Conservation (phyloP, 1,140 invertebrate species). For the Sycophila sp. region DNA sequence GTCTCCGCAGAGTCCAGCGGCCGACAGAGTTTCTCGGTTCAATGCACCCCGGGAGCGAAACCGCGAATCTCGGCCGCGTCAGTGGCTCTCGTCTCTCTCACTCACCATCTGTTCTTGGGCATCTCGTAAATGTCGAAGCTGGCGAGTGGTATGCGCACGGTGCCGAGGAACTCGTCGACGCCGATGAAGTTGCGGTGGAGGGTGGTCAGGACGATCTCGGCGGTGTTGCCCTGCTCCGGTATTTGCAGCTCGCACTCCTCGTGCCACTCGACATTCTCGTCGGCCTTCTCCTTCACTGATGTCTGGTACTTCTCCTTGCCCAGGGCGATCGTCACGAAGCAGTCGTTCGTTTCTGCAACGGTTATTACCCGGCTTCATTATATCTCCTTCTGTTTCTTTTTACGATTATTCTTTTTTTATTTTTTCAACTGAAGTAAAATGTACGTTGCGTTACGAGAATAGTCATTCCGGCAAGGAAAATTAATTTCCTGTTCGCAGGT, state of each 20-base stretch:
- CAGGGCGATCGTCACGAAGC: conserved; percentile 92
- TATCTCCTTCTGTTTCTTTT: no score
- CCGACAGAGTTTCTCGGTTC: no score
- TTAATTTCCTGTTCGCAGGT: no score
- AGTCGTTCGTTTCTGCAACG: conserved; percentile 90
- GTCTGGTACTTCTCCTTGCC: conserved; percentile 97
- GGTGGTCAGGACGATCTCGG: conserved; percentile 84
- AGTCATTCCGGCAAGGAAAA: no score
- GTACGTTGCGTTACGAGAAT: no score
- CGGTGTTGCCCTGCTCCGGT: conserved; percentile 87
- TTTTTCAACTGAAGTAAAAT: no score
- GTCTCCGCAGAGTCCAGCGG: no score
- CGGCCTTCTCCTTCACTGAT: conserved; percentile 90
- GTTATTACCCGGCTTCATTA: no score
- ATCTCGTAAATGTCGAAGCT: conserved; percentile 91
- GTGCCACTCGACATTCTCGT: conserved; percentile 87
- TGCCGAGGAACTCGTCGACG: conserved; percentile 93
- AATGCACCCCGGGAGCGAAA: no score
- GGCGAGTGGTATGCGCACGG: conserved; percentile 82
- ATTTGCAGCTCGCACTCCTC: conserved; percentile 96
- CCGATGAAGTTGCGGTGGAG: conserved; percentile 89
- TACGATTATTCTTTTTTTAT: no score
- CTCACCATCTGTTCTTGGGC: conserved; percentile 83
- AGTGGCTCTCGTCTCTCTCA: no score
- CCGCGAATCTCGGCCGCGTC: no score